Evolutionary conservation across 2,797 vertebrate genomes (phyloP), one percentile per base, ranked within the genome.

Genomic region (Micromesistius poutassou): DNA sequence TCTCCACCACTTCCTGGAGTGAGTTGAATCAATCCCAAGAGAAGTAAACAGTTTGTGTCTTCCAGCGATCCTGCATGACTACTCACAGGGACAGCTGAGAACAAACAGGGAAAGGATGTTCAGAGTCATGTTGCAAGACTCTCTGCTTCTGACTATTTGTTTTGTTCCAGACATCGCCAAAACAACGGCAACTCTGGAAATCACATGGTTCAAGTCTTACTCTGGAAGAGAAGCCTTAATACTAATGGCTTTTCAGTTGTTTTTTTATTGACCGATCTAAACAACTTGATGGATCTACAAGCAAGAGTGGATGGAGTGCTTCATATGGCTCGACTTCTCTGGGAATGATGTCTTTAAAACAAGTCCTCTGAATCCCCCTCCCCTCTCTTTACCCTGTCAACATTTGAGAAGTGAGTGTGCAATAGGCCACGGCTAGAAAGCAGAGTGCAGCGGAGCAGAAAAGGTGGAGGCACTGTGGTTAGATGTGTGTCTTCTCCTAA

Each of bases 301-400:
- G 66, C 12, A 70, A 25, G 8, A 30, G 25, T 31, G 28, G 14
- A 71, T 50, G 19, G 46, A 22, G 19, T 50, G 46, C 19, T 50
- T 50, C 46, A 19, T 6, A 50, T 50, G 16, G 46, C 46, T 46
- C 42, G 4, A 46, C 42, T 50, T 50, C 46, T 50, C 46, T 30
- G 68, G 30, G 68, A 4, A 22, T 30, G 68, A 30, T 13, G 78
- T 72, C 76, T 85, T 82, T 80, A 85, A 81, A 79, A 83, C 25
- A 46, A 71, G 79, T 78, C 73, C 85, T 50, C 46, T 50, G 46
- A 50, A 50, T 50, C 46, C 46, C 46, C 84, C 75, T 80, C 73
- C 42, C 80, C 75, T 79, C 84, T 85, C 80, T 82, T 90, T 78
- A 91, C 89, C 85, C 88, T 91, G 89, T 91, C 88, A 92, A 92